Evolutionary conservation across 1,140 invertebrate genomes (phyloP).

Genomic region (Drosophila prosaltans): DNA sequence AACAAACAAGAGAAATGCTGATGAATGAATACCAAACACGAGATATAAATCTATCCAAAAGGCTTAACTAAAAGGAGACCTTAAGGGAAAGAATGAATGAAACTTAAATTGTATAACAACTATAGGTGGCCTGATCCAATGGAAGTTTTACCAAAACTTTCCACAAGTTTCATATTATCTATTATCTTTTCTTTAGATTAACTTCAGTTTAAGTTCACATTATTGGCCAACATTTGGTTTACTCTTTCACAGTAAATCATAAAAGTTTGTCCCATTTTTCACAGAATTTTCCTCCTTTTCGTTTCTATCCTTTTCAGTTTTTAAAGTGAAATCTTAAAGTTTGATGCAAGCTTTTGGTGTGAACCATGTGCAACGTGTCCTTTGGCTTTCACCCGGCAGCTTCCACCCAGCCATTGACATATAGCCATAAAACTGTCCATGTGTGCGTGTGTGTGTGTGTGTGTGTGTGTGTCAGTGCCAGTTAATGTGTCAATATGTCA

Average conservation of each 20-base stretch:
- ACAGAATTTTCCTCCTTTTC: too few species aligned
- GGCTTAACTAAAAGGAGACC: not conserved
- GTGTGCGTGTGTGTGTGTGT: constrained; percentile 6
- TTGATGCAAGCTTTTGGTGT: not conserved
- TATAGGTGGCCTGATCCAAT: too few species aligned
- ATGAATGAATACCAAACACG: not conserved
- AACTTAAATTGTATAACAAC: too few species aligned
- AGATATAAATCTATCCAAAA: not conserved
- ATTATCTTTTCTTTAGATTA: too few species aligned
- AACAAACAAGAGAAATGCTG: not conserved
- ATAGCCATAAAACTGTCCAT: constrained; percentile 28
- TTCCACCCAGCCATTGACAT: constrained; percentile 14
- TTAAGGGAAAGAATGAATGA: too few species aligned
- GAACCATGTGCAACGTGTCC: constrained; percentile 6
- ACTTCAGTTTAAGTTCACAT: too few species aligned
- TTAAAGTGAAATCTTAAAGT: not conserved
- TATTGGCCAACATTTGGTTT: too few species aligned
- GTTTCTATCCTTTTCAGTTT: not conserved
- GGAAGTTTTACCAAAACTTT: too few species aligned
- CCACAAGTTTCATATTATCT: too few species aligned
- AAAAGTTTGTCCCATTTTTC: too few species aligned
- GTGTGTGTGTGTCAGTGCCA: constrained; percentile 32
- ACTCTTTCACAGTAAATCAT: too few species aligned
- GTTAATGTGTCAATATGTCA: constrained; percentile 61
- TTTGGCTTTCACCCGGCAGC: constrained; percentile 2